Base-by-base conservation (phyloP, 2,113 vertebrate genomes). In the Actinemys pallida region DNA sequence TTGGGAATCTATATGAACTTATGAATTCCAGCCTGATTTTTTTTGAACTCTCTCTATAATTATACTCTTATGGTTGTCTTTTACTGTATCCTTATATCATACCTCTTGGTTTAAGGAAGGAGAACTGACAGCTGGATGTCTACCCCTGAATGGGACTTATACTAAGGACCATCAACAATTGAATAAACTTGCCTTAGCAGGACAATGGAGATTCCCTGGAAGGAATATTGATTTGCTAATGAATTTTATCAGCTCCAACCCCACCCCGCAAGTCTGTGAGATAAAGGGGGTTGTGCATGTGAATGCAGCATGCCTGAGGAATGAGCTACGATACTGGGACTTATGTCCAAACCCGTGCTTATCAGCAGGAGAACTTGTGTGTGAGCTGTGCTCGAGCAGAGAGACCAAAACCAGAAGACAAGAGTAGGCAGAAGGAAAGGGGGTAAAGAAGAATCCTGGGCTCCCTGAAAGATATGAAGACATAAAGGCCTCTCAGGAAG, bases 201-300 rank as follows among this genome's bases (percentile, higher is more conserved):
- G 45, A 50, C 13, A 49, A 29, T 19, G 19, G 75, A 50, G 13
- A 2, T 83, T 65, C 84, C 12, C 5, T 27, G 39, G 62, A 42
- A 72, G 9, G 7, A 22, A 8, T n/a, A 2, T 35, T 56, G n/a
- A 12, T 62, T 83, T 22, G 13, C 7, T 57, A 27, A 57, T 57
- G 56, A 27, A 10, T 57, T 27, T 57, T 47, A 52, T 65, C 14
- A 35, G 25, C 49, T 81, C 75, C 17, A 2, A 84, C 65, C 14
- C 1, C 0, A 1, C 0, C 1, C 81, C 4, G 2, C 53, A 54
- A 22, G 7, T 54, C 20, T 57, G 56, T 35, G 86, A 49, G 53
- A 19, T 0, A 1, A 81, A 86, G 14, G 80, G 62, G 53, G 10
- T 52, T 65, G 35, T 79, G n/a, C 29, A 13, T 1, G 0, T 0